Base-by-base conservation (phyloP, 2,888 invertebrate species). In the Seira sanloemensis region DNA sequence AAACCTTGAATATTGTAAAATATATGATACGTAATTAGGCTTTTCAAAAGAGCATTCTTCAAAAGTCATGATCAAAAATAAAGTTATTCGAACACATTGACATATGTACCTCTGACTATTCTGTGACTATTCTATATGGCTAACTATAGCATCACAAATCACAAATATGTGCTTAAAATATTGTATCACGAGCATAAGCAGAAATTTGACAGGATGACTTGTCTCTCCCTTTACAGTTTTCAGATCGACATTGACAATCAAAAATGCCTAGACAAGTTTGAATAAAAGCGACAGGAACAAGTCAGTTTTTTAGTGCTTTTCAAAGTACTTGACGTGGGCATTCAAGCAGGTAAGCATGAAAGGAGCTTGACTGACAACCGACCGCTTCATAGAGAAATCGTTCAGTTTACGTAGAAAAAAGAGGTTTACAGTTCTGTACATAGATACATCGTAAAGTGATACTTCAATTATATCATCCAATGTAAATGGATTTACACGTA, bases 211-310 rank as follows among this genome's bases (percentile, higher is more conserved):
- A 78, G 83, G 68, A 73, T 72, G 78, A 77, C 83, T 73, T 82
- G 75, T 78, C 83, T 78, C 67, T 76, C 62, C 62, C 74, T 67
- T 73, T 78, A 58, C 77, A 77, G 72, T 76, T 16, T 78, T 83
- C 69, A 78, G 69, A 78, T 78, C 83, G 83, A 83, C 83, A 83
- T 74, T 83, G 83, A 83, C 83, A 78, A 83, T 78, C 78, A 78
- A 83, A 58, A 78, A 66, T 73, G 73, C 78, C 83, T 74, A 78
- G 83, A 73, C 83, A 68, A 72, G 78, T 83, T 58, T 82, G 67
- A 68, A 78, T 65, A 78, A 65, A n/a, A 76, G 78, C 37, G 74
- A 68, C 73, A 78, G 24, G 62, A 83, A 62, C 83, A 77, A 77
- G 82, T 77, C 72, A 73, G 67, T 65, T 83, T 81, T 77, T 73